Evolutionary conservation across 2,113 vertebrate genomes (phyloP).

Genomic region (Oncorhynchus kisutch): DNA sequence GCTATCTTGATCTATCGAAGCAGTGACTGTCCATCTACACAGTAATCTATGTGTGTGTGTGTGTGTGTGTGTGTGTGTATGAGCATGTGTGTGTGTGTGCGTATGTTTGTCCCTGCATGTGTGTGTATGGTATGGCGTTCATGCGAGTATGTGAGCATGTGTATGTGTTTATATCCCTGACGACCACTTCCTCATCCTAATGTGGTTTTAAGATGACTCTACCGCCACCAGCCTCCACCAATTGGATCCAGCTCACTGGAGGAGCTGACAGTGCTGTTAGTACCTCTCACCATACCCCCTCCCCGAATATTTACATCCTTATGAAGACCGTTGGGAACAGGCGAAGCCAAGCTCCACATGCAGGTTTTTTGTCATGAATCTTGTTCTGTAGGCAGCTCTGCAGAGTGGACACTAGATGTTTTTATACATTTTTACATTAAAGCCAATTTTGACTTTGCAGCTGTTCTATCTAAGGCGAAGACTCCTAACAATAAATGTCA

Average conservation of each 20-base stretch:
- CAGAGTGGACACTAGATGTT: no score
- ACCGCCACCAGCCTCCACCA: slow-evolving; percentile 10
- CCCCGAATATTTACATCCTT: slow-evolving; percentile 59
- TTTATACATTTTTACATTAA: no score
- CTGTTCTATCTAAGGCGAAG: no score
- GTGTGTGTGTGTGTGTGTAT: neutral
- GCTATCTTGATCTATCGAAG: neutral
- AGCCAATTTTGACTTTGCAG: no score
- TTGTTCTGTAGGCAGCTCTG: no score
- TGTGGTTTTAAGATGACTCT: slow-evolving; percentile 37
- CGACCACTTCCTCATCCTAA: slow-evolving; percentile 29
- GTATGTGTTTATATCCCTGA: slow-evolving; percentile 13
- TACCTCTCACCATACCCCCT: slow-evolving; percentile 6
- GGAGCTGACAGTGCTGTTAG: slow-evolving; percentile 1
- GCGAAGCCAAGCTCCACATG: neutral
- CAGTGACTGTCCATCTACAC: slow-evolving; percentile 10
- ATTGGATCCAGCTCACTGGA: slow-evolving; percentile 19
- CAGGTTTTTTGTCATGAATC: no score
- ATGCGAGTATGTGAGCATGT: neutral
- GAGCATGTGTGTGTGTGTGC: neutral
- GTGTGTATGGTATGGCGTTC: no score
- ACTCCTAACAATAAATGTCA: no score
- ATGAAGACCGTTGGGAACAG: slow-evolving; percentile 50
- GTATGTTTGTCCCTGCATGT: no score
- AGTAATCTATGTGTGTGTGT: neutral